Base-by-base conservation (phyloP, 2,888 invertebrate genomes). In the Omphaloscelis lunosa region DNA sequence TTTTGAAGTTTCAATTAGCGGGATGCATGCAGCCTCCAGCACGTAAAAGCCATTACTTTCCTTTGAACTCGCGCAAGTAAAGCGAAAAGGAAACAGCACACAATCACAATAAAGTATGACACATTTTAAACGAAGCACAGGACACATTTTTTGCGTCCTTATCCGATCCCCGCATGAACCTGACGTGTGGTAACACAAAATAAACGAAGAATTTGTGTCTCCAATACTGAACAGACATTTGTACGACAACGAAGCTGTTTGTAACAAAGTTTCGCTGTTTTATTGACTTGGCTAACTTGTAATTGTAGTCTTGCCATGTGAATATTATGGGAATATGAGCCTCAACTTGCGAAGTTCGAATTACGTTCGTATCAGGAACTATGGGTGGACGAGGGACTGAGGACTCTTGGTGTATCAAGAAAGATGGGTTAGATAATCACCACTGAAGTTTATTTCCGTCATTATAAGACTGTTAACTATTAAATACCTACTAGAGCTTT, bases 231-330 rank as follows among this genome's bases (percentile, higher is more conserved):
- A 39, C 67, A 67, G 73, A 77, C 78, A 81, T 72, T 84, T 69
- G 82, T 75, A 81, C 67, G 45, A 69, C 72, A 75, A 77, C 59
- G 59, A 77, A 79, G 59, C 73, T 82, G 53, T 73, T 82, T 72
- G 78, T 72, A 77, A 79, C 82, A 78, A 82, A 87, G 83, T 88
- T 86, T 71, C 3, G n/a, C 34, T 71, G 75, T 85, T 83, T 83
- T 87, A 86, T 83, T 85, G 83, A 82, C 78, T 88, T 82, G 17
- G 59, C 66, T 66, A 82, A 85, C 80, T 86, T 88, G 72, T 80
- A 75, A 79, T 72, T 75, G 72, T 59, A 76, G 65, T 72, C 65
- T 68, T 72, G 65, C 51, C 61, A 75, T 78, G 77, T 77, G 73
- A 86, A 85, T 82, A 79, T 72, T 77, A 86, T 74, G 78, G 65